Percentiles rank a stretch among this genome's conserved stretches.
phyloP scores from a whole-genome alignment of 2,113 vertebrate species.

The Ailurus styani region DNA sequence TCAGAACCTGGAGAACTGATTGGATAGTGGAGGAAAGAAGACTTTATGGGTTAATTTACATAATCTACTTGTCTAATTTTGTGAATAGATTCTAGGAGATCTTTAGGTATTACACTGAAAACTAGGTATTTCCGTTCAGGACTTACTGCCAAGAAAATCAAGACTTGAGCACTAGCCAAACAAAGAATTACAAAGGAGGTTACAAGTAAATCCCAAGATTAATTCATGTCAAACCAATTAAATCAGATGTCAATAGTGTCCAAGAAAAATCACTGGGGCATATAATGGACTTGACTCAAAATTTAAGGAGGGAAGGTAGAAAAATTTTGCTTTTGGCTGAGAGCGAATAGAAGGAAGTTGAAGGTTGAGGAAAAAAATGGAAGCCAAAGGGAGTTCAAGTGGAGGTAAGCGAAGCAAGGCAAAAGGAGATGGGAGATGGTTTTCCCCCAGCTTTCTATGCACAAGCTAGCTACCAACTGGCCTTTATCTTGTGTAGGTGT shows the following conservation, averaged over 20 bases:
- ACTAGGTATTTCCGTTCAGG: background rate
- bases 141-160: constrained; percentile 34
- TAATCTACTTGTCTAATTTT: background rate
- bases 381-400: background rate
- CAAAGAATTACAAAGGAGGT: constrained; percentile 15
- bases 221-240: constrained; percentile 45
- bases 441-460: background rate
- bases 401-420: background rate
- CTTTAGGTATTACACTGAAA: background rate
- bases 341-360: background rate
- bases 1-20: background rate
- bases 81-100: background rate
- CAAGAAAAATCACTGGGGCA: constrained; percentile 12
- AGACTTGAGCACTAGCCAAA: constrained; percentile 28
- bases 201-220: constrained; percentile 54
- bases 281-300: constrained; percentile 25
- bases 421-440: background rate
- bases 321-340: background rate
- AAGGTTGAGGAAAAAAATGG: background rate
- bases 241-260: constrained; percentile 19
- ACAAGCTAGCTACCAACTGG: background rate
- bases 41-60: background rate
- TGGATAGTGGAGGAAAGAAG: background rate
- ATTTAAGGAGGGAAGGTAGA: background rate
- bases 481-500: background rate